Conservation (phyloP, 2,797 vertebrate species). For the Chaetophractus vellerosus region DNA sequence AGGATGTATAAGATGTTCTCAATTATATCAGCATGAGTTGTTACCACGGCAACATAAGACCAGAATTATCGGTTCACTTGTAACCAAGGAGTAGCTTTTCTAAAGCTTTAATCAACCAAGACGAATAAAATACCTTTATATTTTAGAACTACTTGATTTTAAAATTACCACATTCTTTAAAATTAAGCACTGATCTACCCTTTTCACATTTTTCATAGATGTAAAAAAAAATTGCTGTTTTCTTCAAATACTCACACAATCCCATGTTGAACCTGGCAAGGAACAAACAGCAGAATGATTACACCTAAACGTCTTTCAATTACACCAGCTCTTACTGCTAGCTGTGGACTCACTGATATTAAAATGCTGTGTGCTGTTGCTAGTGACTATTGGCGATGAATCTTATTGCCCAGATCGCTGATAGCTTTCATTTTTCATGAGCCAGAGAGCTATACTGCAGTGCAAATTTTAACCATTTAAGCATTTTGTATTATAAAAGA, state of each 20-base stretch:
- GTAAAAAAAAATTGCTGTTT: conserved; percentile 59
- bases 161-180: conserved; percentile 70
- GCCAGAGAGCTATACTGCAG: conserved; percentile 82
- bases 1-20: conserved; percentile 92
- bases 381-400: conserved; percentile 81
- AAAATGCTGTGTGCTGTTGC: conserved; percentile 80
- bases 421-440: conserved; percentile 83
- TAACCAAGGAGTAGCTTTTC: conserved; percentile 89
- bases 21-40: conserved; percentile 92
- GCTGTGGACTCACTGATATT: conserved; percentile 79
- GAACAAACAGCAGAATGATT: conserved; percentile 74
- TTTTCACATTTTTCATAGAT: conserved; percentile 72
- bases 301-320: conserved; percentile 76
- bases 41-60: conserved; percentile 93
- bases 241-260: conserved; percentile 82
- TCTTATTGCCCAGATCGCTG: conserved; percentile 80
- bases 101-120: conserved; percentile 89
- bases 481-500: conserved; percentile 69
- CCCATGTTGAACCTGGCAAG: conserved; percentile 80
- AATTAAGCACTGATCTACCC: conserved; percentile 73
- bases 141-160: conserved; percentile 80
- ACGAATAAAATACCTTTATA: conserved; percentile 83
- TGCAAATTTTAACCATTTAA: conserved; percentile 84
- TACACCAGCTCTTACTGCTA: conserved; percentile 78
- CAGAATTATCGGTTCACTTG: conserved; percentile 92